phyloP scores from a whole-genome alignment of 2,797 vertebrate species.

The Chromis chromis region DNA sequence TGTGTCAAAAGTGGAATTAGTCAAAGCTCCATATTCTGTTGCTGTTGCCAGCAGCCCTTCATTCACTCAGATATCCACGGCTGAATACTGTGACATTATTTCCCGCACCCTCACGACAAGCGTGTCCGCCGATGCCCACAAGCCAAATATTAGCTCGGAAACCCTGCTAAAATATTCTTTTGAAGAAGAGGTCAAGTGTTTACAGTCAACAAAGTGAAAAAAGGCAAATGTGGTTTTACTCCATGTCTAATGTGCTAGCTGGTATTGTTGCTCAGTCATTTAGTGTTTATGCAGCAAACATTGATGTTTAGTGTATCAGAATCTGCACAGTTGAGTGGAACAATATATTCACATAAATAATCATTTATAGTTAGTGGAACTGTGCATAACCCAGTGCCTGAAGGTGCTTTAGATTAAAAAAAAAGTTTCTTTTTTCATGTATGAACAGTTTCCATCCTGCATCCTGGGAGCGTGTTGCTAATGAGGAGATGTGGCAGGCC shows the following conservation, averaged over 20 bases:
- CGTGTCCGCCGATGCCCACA: constrained; percentile 85
- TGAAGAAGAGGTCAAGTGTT: constrained; percentile 87
- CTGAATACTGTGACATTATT: constrained; percentile 89
- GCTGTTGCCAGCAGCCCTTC: constrained; percentile 83
- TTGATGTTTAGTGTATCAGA: constrained; percentile 68
- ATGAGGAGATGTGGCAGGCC: constrained; percentile 99
- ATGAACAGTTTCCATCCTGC: constrained; percentile 89
- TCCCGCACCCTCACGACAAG: constrained; percentile 84
- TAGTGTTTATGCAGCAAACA: constrained; percentile 78
- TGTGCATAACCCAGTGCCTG: constrained; percentile 58
- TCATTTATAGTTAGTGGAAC: constrained; percentile 73
- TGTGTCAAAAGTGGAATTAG: constrained; percentile 90
- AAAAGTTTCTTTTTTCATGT: constrained; percentile 21
- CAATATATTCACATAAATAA: constrained; percentile 75
- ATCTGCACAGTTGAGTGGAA: constrained; percentile 61
- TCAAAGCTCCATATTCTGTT: constrained; percentile 84
- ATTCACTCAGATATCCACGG: constrained; percentile 85
- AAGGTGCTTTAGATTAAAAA: constrained; percentile 58
- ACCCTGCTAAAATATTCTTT: constrained; percentile 86
- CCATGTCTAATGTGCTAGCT: constrained; percentile 78
- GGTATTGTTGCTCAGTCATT: constrained; percentile 80
- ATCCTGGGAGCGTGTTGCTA: constrained; percentile 96
- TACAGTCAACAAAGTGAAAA: constrained; percentile 78
- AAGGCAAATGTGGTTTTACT: constrained; percentile 75
- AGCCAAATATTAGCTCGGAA: constrained; percentile 84